Percentiles rank a stretch among this genome's conserved stretches.
phyloP scores from a whole-genome alignment of 2,888 invertebrate genomes.

The Auanema sp. region DNA sequence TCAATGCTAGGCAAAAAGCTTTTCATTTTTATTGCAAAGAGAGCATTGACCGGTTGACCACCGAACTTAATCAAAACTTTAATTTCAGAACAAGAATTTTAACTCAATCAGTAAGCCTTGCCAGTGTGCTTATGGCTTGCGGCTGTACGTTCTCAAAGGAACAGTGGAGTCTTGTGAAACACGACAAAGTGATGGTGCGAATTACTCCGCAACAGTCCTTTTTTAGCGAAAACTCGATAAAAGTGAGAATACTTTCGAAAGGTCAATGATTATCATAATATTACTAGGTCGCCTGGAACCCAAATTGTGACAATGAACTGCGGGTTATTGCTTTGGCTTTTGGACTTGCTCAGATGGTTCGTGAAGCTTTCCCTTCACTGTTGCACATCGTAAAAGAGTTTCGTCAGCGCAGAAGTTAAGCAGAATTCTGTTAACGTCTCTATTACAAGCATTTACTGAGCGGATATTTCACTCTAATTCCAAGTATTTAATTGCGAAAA shows the following conservation, averaged over 20 bases:
- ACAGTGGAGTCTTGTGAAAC: slow-evolving; percentile 47
- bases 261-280: background rate
- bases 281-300: slow-evolving; percentile 49
- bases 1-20: background rate
- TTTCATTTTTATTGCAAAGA: background rate
- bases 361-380: slow-evolving; percentile 57
- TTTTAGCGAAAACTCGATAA: slow-evolving; percentile 55
- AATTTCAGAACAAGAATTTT: slow-evolving; percentile 30
- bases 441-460: no score
- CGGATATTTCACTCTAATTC: no score
- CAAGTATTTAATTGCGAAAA: no score
- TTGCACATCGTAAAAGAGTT: slow-evolving; percentile 56
- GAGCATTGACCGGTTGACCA: background rate
- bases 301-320: slow-evolving; percentile 49
- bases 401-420: slow-evolving; percentile 2
- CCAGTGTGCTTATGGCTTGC: slow-evolving; percentile 36
- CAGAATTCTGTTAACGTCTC: no score
- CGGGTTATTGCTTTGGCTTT: slow-evolving; percentile 56
- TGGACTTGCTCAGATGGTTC: slow-evolving; percentile 57
- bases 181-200: slow-evolving; percentile 31
- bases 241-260: no score
- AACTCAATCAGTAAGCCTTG: slow-evolving; percentile 29
- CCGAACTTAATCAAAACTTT: background rate
- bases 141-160: slow-evolving; percentile 53
- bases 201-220: slow-evolving; percentile 49